These are phyloP conservation scores for Dilophus febrilis DNA, from an alignment of 2,888 invertebrate species.

Conservation along the genomic window DNA sequence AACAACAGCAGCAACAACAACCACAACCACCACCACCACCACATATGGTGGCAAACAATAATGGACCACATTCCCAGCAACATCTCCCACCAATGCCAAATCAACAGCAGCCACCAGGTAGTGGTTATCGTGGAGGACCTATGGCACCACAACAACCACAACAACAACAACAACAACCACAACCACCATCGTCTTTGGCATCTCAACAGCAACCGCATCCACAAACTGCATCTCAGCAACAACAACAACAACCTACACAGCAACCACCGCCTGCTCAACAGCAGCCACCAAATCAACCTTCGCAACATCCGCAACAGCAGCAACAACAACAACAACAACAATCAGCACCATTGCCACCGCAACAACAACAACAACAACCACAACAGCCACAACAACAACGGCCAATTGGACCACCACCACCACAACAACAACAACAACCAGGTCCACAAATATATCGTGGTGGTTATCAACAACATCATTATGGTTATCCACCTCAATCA, in stretches of 20 bases:
- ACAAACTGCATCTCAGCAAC: constrained; percentile 31
- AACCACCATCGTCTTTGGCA: constrained; percentile 39
- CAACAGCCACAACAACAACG: constrained; percentile 35
- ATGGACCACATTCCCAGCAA: too few relatives aligned
- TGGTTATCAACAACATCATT: constrained; percentile 37
- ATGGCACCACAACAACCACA: constrained; percentile 27
- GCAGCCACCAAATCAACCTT: constrained; percentile 14
- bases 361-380: constrained; percentile 27
- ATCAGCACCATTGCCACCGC: constrained; percentile 23
- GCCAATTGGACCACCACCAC: constrained; percentile 18
- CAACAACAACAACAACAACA: constrained; percentile 14
- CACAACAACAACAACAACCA: constrained; percentile 38
- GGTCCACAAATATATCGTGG: constrained; percentile 37
- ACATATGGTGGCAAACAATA: too few relatives aligned
- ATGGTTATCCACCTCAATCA: constrained; percentile 35
- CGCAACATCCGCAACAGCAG: constrained; percentile 16
- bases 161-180: constrained; percentile 38
- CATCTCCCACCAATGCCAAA: not conserved
- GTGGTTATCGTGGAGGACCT: not conserved
- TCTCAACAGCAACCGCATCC: constrained; percentile 22
- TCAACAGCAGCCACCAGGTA: not conserved
- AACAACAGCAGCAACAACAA: not conserved
- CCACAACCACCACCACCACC: not conserved
- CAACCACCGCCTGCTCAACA: constrained; percentile 34
- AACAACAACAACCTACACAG: constrained; percentile 39